phyloP scores from a whole-genome alignment of 1,140 invertebrate genomes.

The Coptotermes formosanus region DNA sequence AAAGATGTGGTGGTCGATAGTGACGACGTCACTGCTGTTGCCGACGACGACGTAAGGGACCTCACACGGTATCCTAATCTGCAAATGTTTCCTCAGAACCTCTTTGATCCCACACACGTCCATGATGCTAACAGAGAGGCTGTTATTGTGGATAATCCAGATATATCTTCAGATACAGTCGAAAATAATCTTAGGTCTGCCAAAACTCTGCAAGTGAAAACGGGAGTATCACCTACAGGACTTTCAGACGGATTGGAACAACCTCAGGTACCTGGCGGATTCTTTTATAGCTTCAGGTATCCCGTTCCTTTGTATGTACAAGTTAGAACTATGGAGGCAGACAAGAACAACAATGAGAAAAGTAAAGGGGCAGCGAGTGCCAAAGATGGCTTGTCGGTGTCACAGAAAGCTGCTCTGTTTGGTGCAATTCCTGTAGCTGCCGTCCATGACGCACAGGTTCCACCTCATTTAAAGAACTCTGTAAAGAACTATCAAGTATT shows the following conservation, averaged over 20 bases:
- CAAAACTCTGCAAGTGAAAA: background rate
- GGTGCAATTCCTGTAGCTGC: conserved; percentile 41
- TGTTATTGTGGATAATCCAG: conserved; percentile 40
- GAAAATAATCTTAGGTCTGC: background rate
- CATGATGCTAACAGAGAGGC: conserved; percentile 35
- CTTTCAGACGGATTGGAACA: background rate
- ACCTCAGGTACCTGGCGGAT: conserved; percentile 25
- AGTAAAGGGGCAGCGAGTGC: no score
- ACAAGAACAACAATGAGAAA: background rate
- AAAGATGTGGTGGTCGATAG: conserved; percentile 32
- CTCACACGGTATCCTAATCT: conserved; percentile 31
- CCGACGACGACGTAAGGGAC: conserved; percentile 20
- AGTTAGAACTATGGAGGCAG: conserved; percentile 20
- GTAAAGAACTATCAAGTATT: conserved; percentile 34
- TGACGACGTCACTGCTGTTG: background rate
- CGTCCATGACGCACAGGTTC: conserved; percentile 42
- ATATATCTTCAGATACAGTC: background rate
- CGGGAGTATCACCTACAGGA: background rate
- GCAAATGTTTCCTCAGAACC: conserved; percentile 21
- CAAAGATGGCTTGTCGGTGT: background rate
- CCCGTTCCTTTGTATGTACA: conserved; percentile 28
- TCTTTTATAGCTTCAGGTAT: conserved; percentile 36
- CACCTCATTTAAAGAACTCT: conserved; percentile 30
- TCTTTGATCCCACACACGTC: conserved; percentile 28
- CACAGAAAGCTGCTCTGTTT: conserved; percentile 32